Evolutionary conservation across 2,113 vertebrate genomes (phyloP).

Genomic region (Silurus glanis): DNA sequence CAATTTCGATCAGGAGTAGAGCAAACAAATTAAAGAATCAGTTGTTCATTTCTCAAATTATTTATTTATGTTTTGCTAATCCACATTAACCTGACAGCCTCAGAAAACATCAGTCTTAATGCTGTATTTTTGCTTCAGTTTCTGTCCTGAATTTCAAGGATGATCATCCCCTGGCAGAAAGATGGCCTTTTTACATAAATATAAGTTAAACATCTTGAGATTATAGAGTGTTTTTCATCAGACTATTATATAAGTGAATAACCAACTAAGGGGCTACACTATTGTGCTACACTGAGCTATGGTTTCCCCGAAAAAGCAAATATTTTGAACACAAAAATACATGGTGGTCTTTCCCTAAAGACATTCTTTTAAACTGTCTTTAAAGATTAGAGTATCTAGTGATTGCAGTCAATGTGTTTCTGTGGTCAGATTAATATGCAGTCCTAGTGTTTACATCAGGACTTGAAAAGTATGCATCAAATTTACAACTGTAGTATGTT

Average conservation of each 20-base stretch:
- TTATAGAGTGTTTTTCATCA: neutral
- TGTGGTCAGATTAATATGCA: neutral
- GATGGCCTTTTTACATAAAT: neutral
- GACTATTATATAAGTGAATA: neutral
- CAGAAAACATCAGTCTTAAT: neutral
- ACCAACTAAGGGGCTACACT: neutral
- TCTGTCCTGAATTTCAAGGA: neutral
- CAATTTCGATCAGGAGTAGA: constrained; percentile 12
- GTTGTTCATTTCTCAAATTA: neutral
- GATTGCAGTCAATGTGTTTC: neutral
- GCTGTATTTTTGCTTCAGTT: neutral
- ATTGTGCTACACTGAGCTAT: neutral
- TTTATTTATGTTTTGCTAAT: constrained; percentile 12
- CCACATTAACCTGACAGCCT: neutral
- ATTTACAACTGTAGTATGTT: neutral
- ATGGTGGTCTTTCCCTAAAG: neutral
- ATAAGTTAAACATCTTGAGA: neutral
- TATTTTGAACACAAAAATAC: neutral
- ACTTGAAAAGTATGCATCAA: neutral
- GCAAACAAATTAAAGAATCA: constrained; percentile 2
- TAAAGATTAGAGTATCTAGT: neutral
- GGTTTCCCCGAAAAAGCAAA: neutral
- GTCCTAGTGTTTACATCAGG: neutral
- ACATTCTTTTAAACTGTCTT: neutral
- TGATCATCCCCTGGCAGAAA: neutral